Conservation (phyloP, 1,140 invertebrate species). For the Papilio machaon region DNA sequence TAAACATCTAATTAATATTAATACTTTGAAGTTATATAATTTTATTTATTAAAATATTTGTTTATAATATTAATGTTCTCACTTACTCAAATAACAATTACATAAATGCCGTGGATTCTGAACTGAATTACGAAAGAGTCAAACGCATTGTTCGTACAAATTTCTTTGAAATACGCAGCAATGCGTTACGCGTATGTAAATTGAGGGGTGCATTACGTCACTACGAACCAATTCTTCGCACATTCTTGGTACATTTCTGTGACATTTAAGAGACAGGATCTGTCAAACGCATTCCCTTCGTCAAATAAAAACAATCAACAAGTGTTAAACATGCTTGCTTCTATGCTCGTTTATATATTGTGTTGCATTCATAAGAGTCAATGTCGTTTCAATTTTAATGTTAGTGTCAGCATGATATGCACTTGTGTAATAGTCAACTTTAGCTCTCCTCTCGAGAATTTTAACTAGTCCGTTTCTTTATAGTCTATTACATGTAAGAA, state of each 20-base stretch:
- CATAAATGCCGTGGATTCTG: neutral
- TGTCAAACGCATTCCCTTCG: neutral
- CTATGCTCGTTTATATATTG: too few species aligned
- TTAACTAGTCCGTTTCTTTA: neutral
- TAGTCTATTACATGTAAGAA: neutral
- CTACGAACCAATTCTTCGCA: neutral
- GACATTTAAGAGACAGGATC: neutral
- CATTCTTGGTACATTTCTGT: constrained; percentile 14
- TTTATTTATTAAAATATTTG: neutral
- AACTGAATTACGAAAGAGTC: neutral
- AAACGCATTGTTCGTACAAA: neutral
- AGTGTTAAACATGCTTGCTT: too few species aligned
- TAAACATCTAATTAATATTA: too few species aligned
- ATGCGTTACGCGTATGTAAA: constrained; percentile 20
- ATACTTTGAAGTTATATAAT: neutral
- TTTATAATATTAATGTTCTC: neutral
- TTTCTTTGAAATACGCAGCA: constrained; percentile 6
- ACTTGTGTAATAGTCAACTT: neutral
- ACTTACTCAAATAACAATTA: neutral
- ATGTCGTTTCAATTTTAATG: too few species aligned
- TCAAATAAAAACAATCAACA: too few species aligned
- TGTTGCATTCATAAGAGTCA: too few species aligned
- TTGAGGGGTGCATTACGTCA: constrained; percentile 7
- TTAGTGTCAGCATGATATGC: neutral
- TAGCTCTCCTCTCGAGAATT: neutral